Percentiles rank a stretch among this genome's conserved stretches.
phyloP scores from a whole-genome alignment of 2,888 invertebrate species.

The Folsomia manolachei region DNA sequence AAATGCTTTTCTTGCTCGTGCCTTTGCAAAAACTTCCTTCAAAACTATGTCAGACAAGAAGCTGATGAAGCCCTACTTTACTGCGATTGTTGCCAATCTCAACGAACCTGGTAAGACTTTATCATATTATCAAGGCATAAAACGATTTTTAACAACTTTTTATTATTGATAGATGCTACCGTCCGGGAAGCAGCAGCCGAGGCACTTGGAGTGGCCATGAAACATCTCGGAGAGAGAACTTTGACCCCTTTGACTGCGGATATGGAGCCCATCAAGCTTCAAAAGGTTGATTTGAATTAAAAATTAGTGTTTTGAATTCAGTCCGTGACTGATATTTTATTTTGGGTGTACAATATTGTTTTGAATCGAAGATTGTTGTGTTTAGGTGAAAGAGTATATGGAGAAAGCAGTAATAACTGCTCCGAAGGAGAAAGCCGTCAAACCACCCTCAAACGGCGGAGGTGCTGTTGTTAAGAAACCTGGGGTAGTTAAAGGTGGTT shows the following conservation, averaged over 20 bases:
- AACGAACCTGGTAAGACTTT: constrained; percentile 61
- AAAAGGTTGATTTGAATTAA: constrained; percentile 62
- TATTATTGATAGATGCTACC: constrained; percentile 65
- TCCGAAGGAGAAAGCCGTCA: constrained; percentile 59
- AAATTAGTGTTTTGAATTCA: background rate
- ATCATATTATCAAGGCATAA: too few species aligned
- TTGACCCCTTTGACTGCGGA: constrained; percentile 82
- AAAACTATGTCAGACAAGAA: constrained; percentile 78
- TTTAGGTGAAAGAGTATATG: constrained; percentile 80
- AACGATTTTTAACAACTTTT: too few species aligned
- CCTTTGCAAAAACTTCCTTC: constrained; percentile 72
- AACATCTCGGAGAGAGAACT: constrained; percentile 87
- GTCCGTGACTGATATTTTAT: too few species aligned
- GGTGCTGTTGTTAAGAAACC: constrained; percentile 57
- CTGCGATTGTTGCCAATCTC: constrained; percentile 72
- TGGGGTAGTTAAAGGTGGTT: constrained; percentile 57
- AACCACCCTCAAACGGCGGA: constrained; percentile 59
- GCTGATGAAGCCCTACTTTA: constrained; percentile 75
- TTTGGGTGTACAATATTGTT: too few species aligned
- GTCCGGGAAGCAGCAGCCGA: constrained; percentile 91
- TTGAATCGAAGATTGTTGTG: too few species aligned
- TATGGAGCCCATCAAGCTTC: constrained; percentile 84
- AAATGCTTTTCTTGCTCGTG: constrained; percentile 76
- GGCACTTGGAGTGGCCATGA: constrained; percentile 89
- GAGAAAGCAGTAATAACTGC: constrained; percentile 87